phyloP scores from a whole-genome alignment of 2,113 vertebrate genomes.

The Sula dactylatra region DNA sequence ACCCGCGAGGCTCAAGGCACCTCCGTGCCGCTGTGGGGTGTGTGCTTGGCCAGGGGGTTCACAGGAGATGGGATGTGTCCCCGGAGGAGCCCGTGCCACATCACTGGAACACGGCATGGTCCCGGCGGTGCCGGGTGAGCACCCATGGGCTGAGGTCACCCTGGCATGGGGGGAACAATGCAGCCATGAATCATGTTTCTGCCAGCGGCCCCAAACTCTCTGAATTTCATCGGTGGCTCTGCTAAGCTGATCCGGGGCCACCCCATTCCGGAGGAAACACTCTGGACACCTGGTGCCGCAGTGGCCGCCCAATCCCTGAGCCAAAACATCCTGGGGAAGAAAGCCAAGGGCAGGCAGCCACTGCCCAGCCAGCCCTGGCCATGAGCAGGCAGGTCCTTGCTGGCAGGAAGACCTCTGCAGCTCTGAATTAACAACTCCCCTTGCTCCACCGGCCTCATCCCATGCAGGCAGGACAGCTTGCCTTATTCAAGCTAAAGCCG shows the following conservation, averaged over 20 bases:
- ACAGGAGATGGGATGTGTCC: not conserved
- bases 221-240: not conserved
- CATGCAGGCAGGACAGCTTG: not conserved
- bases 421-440: not conserved
- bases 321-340: not conserved
- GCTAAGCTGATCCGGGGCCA: not conserved
- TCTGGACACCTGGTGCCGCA: not conserved
- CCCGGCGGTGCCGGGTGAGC: accelerated
- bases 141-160: accelerated
- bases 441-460: not conserved
- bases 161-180: accelerated
- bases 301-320: not conserved
- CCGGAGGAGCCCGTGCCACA: too few relatives aligned
- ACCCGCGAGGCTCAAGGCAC: not conserved
- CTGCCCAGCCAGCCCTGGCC: not conserved
- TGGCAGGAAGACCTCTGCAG: not conserved
- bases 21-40: accelerated
- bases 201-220: not conserved
- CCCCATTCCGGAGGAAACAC: accelerated
- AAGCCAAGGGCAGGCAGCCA: not conserved
- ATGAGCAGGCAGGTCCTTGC: not conserved
- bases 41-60: not conserved
- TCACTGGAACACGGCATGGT: accelerated
- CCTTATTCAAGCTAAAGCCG: too few relatives aligned
- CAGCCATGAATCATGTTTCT: too few relatives aligned